phyloP scores from a whole-genome alignment of 1,140 invertebrate genomes.

The Drosophila pandora region DNA sequence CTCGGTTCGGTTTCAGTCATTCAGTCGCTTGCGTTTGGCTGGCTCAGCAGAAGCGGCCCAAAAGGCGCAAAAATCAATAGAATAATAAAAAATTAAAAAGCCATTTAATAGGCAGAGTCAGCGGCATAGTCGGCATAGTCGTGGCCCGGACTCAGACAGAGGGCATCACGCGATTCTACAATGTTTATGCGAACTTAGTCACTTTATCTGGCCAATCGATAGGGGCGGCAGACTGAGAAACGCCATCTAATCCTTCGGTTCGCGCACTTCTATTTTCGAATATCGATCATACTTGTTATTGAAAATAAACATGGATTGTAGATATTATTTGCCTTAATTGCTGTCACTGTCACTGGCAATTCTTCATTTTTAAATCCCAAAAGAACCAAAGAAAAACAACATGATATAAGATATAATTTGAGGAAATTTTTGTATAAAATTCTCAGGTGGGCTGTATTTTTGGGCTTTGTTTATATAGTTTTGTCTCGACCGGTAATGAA shows the following conservation, averaged over 20 bases:
- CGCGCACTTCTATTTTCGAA: constrained; percentile 3
- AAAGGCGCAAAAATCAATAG: constrained; percentile 68
- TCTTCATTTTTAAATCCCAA: constrained; percentile 14
- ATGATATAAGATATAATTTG: constrained; percentile 4
- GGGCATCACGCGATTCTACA: constrained; percentile 43
- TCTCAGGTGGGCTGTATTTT: constrained; percentile 36
- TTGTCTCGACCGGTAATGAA: constrained; percentile 17
- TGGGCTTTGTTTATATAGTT: constrained; percentile 28
- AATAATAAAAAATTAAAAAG: constrained; percentile 73
- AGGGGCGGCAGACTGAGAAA: constrained; percentile 1
- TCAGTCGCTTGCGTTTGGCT: neutral
- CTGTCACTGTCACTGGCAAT: constrained; percentile 11
- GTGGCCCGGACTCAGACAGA: constrained; percentile 7
- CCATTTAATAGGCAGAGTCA: constrained; percentile 59
- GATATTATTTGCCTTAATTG: constrained; percentile 14
- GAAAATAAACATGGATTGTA: neutral
- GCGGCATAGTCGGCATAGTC: neutral
- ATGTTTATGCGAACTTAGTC: constrained; percentile 14
- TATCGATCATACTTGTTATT: constrained; percentile 11
- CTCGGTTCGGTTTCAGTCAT: neutral
- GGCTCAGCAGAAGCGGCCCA: constrained; percentile 9
- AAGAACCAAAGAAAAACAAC: constrained; percentile 11
- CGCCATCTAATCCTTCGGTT: neutral
- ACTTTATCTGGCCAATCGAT: constrained; percentile 38
- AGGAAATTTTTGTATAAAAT: constrained; percentile 31